phyloP scores from a whole-genome alignment of 35 echinoderm and acorn worm species.

The Anneissia japonica region DNA sequence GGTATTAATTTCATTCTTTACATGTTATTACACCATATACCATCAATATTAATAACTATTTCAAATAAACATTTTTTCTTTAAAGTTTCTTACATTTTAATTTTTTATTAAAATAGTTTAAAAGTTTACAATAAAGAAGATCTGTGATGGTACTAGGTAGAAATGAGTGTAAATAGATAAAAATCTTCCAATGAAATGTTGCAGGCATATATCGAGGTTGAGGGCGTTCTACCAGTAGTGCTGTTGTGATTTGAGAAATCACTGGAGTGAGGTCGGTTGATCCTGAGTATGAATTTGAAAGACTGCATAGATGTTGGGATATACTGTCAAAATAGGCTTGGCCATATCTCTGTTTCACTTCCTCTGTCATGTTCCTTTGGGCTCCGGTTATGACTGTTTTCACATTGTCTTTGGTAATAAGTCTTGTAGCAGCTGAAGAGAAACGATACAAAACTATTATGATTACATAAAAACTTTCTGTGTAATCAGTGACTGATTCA shows the following conservation, averaged over 20 bases:
- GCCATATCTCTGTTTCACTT: constrained; percentile 43
- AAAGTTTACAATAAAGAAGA: not conserved
- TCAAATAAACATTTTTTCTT: not conserved
- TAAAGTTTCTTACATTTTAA: not conserved
- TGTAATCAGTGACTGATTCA: not conserved
- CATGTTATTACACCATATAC: too few relatives aligned
- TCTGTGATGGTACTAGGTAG: constrained; percentile 21
- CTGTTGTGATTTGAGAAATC: constrained; percentile 16
- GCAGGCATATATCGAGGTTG: constrained; percentile 32
- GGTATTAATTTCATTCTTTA: too few relatives aligned
- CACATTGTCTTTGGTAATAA: constrained; percentile 65
- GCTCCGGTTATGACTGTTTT: constrained; percentile 41
- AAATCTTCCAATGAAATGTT: not conserved
- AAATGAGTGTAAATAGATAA: not conserved
- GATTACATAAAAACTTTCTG: not conserved
- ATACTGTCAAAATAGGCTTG: constrained; percentile 37
- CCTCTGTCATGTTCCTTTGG: constrained; percentile 52
- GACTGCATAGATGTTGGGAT: not conserved
- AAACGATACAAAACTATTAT: not conserved
- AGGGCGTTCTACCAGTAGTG: constrained; percentile 2
- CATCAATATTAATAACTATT: too few relatives aligned
- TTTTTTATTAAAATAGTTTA: not conserved
- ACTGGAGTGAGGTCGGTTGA: constrained; percentile 13
- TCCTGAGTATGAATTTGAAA: not conserved
- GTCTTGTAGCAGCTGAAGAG: constrained; percentile 62